phyloP scores from a whole-genome alignment of 2,888 invertebrate genomes.

The Ischnura elegans region DNA sequence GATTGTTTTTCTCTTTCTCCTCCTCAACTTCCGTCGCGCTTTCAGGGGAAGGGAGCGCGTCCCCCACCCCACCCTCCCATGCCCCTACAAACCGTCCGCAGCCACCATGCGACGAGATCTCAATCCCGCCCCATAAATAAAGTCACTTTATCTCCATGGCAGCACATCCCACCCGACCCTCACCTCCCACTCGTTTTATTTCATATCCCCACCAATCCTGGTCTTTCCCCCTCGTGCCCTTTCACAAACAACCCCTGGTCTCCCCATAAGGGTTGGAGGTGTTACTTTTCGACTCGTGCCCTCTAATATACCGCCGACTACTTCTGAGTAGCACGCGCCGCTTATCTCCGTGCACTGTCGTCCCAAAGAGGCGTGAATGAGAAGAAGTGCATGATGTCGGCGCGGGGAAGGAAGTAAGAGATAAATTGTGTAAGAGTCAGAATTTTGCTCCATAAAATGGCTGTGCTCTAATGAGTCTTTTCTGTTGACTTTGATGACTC shows the following conservation, averaged over 20 bases:
- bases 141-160: not conserved
- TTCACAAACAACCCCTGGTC: not conserved
- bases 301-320: not conserved
- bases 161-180: not conserved
- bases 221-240: not conserved
- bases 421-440: not conserved
- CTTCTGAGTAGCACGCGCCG: not conserved
- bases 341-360: not conserved
- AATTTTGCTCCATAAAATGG: not conserved
- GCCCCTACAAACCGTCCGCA: not conserved
- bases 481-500: too few species aligned
- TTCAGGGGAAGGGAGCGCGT: not conserved
- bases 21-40: not conserved
- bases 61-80: not conserved
- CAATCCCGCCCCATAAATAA: conserved; percentile 26
- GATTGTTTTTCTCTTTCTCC: conserved; percentile 2
- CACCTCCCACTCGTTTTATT: not conserved
- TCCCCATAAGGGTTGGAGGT: not conserved
- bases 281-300: not conserved
- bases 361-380: not conserved
- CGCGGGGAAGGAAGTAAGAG: not conserved
- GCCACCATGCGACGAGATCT: not conserved
- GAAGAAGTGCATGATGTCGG: not conserved
- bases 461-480: not conserved
- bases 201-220: not conserved